Conservation (phyloP, 2,888 invertebrate genomes). For the Calliphora vomitoria region DNA sequence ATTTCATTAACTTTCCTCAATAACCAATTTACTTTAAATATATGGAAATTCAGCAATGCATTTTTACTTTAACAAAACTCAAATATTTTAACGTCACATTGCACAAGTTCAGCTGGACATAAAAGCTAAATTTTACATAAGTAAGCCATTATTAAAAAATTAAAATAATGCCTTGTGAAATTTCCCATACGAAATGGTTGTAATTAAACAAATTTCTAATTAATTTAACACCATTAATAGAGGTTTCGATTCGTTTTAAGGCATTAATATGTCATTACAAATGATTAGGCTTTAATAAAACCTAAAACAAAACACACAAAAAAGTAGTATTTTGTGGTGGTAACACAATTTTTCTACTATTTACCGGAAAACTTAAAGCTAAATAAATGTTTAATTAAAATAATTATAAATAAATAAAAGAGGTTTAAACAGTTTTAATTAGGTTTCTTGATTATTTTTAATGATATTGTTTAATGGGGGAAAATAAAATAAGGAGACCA, state of each 20-base stretch:
- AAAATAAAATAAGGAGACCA: neutral
- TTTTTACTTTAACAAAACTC: neutral
- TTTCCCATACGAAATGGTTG: neutral
- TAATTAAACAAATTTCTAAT: slow-evolving; percentile 39
- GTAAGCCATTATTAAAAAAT: slow-evolving; percentile 14
- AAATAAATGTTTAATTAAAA: slow-evolving; percentile 53
- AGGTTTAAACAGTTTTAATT: slow-evolving; percentile 37
- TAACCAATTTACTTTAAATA: neutral
- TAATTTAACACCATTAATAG: slow-evolving; percentile 5
- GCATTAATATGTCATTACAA: slow-evolving; percentile 3
- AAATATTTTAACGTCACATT: neutral
- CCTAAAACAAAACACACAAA: slow-evolving; percentile 7
- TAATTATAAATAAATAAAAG: neutral
- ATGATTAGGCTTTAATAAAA: slow-evolving; percentile 7
- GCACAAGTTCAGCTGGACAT: slow-evolving; percentile 3
- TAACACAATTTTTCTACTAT: slow-evolving; percentile 56
- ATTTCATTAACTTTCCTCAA: neutral
- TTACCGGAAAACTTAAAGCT: slow-evolving; percentile 61
- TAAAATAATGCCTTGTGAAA: neutral
- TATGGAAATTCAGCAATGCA: neutral
- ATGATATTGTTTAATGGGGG: slow-evolving; percentile 7
- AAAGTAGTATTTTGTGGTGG: slow-evolving; percentile 15
- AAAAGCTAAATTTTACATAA: slow-evolving; percentile 6
- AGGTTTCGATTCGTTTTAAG: neutral
- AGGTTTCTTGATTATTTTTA: slow-evolving; percentile 33